These are phyloP conservation scores for Rousettus madagascariensis DNA, from an alignment of 2,797 vertebrate species.

Conservation along the genomic window DNA sequence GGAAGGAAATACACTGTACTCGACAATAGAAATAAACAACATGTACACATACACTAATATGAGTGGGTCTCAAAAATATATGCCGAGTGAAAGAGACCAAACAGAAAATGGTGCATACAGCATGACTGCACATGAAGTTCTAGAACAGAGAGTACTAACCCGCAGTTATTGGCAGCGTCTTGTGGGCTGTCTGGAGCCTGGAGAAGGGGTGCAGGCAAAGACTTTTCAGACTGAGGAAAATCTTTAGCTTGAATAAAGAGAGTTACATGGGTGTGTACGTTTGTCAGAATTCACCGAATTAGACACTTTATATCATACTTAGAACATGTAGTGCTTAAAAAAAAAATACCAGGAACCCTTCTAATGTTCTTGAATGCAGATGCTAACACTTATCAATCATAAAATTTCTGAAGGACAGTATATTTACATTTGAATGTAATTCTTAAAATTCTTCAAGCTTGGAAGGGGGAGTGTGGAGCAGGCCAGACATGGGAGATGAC, in stretches of 20 bases:
- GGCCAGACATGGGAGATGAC: neutral
- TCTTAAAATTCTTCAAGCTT: neutral
- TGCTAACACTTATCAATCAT: neutral
- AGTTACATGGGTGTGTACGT: neutral
- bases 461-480: neutral
- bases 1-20: neutral
- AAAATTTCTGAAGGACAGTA: neutral
- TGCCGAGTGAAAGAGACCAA: neutral
- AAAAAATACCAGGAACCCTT: neutral
- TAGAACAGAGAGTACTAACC: neutral
- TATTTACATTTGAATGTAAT: neutral
- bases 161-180: no score
- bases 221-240: neutral
- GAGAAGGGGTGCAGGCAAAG: no score
- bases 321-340: neutral
- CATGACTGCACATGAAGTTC: neutral
- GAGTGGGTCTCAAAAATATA: neutral
- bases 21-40: neutral
- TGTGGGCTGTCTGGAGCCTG: neutral
- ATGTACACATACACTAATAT: no score
- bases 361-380: neutral
- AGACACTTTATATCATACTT: neutral
- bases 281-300: neutral
- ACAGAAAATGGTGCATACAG: rapidly evolving
- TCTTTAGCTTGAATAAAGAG: neutral